These are phyloP conservation scores for Spilosoma lubricipeda DNA, from an alignment of 2,888 invertebrate species.

Conservation along the genomic window DNA sequence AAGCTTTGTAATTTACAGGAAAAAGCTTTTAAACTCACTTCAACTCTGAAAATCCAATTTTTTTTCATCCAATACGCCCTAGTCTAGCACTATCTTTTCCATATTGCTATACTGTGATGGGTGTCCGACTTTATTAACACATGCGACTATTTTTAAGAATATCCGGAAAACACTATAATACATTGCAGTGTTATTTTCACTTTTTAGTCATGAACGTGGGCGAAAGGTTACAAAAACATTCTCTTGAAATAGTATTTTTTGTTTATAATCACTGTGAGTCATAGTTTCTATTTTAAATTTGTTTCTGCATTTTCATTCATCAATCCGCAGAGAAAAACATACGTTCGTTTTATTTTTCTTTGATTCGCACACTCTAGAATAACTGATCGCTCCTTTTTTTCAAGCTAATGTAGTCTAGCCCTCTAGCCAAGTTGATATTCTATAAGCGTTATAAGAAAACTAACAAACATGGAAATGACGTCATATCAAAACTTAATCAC, in stretches of 20 bases:
- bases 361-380: neutral
- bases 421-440: too few relatives aligned
- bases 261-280: conserved; percentile 3
- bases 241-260: conserved; percentile 4
- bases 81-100: neutral
- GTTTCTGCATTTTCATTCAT: neutral
- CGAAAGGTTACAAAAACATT: conserved; percentile 6
- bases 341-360: neutral
- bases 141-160: neutral
- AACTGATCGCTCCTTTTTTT: neutral
- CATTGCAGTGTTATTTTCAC: neutral
- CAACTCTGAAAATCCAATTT: too few relatives aligned
- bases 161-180: neutral
- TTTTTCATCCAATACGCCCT: neutral
- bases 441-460: too few relatives aligned
- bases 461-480: too few relatives aligned
- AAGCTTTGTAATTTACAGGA: too few relatives aligned
- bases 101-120: neutral
- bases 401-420: neutral
- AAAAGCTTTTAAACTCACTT: too few relatives aligned
- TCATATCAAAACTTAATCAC: too few relatives aligned
- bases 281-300: neutral
- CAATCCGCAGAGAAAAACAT: neutral
- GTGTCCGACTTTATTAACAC: neutral
- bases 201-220: conserved; percentile 11